Evolutionary conservation across 2,797 vertebrate genomes (phyloP), one percentile per base, ranked within the genome.

Genomic region (Cichlasoma orientale): DNA sequence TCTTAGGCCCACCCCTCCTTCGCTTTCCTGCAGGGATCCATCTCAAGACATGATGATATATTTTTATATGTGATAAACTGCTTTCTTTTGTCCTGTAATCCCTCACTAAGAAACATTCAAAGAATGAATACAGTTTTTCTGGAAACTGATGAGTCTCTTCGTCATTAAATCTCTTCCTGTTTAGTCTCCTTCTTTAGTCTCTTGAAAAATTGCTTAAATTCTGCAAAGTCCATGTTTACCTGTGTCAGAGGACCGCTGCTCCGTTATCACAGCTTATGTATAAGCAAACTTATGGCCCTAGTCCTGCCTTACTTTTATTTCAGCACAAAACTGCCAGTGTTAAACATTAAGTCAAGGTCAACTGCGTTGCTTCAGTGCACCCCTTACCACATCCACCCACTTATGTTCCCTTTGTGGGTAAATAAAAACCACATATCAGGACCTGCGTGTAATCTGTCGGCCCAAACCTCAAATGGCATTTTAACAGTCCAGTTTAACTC

Each of bases 341-440:
- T 81, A 80, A 85, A 83, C 78, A 82, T 84, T 66, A 55, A 33
- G 54, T 23, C 56, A 33, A 21, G 16, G 54, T 85, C 33, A 55
- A n/a, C 12, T 36, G 11, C 66, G 41, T 75, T 33, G 56, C 7
- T 18, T 78, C 36, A 59, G 29, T 21, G 19, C 77, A 21, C 57
- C 78, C 72, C 69, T 73, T 36, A 77, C 81, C 54, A 72, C 80
- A 81, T 88, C 80, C 44, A 80, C 19, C 68, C 78, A 84, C 57
- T 80, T 55, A 63, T 69, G 19, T 69, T 72, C 19, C 21, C 31
- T 80, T 19, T 18, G 53, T 10, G 55, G 21, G 53, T 19, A 59
- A 25, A 50, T 50, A 74, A 80, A 50, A 74, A 50, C 21, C 38
- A 12, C 21, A 6, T 19, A 27, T 69, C 18, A 57, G 29, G 16